phyloP scores from a whole-genome alignment of 2,888 invertebrate genomes.

The Smittia sp. region DNA sequence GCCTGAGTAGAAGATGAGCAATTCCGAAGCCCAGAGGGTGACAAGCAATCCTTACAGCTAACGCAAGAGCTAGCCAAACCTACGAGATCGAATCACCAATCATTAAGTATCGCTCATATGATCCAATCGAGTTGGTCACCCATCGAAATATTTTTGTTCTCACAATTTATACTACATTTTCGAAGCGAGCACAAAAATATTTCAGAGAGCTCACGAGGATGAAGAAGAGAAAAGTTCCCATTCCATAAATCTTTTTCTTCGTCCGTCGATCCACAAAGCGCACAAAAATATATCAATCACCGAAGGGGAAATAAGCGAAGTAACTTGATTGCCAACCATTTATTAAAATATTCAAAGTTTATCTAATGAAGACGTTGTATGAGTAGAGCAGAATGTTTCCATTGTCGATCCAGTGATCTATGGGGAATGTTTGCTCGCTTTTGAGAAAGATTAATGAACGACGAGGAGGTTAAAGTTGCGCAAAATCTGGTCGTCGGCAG shows the following conservation, averaged over 20 bases:
- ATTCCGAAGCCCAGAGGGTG: not conserved
- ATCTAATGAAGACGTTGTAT: slow-evolving; percentile 15
- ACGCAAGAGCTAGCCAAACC: not conserved
- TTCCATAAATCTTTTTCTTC: not conserved
- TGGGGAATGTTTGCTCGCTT: not conserved
- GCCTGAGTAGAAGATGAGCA: not conserved
- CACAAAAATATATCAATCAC: slow-evolving; percentile 17
- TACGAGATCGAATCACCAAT: no score
- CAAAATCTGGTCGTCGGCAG: not conserved
- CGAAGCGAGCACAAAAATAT: not conserved
- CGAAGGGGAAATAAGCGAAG: not conserved
- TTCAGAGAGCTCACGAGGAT: not conserved
- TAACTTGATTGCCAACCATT: not conserved
- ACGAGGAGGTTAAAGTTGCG: not conserved
- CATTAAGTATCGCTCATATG: no score
- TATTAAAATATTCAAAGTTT: slow-evolving; percentile 4
- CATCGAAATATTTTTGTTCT: not conserved
- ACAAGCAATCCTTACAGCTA: not conserved
- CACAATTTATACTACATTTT: not conserved
- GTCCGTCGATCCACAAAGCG: not conserved
- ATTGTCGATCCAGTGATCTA: not conserved
- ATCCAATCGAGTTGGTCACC: no score
- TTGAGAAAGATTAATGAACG: slow-evolving; percentile 19
- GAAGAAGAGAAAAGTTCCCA: not conserved
- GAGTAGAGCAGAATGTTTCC: not conserved